Conservation (phyloP, 2,797 vertebrate genomes). For the Salarias fasciatus region DNA sequence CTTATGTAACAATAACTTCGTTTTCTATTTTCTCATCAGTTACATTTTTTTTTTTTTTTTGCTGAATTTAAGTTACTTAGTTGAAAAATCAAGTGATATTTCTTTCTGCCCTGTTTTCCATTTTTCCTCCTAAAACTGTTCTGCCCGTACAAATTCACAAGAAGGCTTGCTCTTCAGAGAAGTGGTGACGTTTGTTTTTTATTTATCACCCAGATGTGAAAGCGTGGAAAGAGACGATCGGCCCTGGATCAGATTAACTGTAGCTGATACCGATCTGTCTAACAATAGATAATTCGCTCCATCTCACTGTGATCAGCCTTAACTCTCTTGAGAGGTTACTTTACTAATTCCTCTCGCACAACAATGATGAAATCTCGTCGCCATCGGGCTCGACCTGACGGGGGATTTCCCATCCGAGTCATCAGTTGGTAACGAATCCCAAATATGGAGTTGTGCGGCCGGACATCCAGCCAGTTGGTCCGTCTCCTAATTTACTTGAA, state of each 20-base stretch:
- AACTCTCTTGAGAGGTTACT: constrained; percentile 1
- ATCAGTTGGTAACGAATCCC: constrained; percentile 18
- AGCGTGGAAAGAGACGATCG: background rate
- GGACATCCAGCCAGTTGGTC: constrained; percentile 16
- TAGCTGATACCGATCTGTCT: background rate
- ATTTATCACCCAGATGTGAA: background rate
- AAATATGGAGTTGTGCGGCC: constrained; percentile 35
- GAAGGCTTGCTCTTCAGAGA: background rate
- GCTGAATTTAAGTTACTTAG: too few relatives aligned
- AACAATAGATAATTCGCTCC: constrained; percentile 9
- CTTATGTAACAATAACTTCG: too few relatives aligned
- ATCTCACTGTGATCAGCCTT: constrained; percentile 8
- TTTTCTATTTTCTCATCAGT: too few relatives aligned
- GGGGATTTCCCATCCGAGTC: constrained; percentile 56
- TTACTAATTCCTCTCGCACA: constrained; percentile 9
- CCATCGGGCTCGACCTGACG: constrained; percentile 17
- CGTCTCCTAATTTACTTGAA: constrained; percentile 19
- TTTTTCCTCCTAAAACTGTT: too few relatives aligned
- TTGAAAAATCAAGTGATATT: too few relatives aligned
- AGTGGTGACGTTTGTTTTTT: background rate
- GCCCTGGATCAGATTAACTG: background rate
- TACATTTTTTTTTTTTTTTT: too few relatives aligned
- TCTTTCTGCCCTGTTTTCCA: too few relatives aligned
- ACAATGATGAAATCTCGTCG: constrained; percentile 31
- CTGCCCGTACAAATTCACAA: background rate